A percentile compares a stretch with the other conserved stretches of the same genome.
These are phyloP conservation scores for Trypoxylon attenuatum DNA, from an alignment of 2,888 invertebrate species.

Conservation along the genomic window DNA sequence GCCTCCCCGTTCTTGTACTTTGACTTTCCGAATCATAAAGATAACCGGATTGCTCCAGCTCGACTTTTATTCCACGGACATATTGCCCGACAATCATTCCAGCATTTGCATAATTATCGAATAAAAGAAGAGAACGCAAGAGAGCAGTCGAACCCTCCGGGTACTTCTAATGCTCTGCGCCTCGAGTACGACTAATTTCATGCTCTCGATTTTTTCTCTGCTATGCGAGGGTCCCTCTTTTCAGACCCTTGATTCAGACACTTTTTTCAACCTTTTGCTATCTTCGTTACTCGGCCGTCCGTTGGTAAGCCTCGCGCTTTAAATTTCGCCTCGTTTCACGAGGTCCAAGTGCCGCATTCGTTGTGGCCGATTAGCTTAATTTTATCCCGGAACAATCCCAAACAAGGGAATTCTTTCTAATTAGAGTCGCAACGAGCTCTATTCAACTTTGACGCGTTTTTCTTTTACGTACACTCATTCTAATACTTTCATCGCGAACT, in stretches of 20 bases:
- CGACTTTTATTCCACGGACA: constrained; percentile 72
- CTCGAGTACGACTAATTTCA: constrained; percentile 65
- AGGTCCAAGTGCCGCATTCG: constrained; percentile 33
- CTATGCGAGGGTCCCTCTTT: constrained; percentile 19
- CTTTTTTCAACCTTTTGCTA: not conserved
- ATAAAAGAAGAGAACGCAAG: constrained; percentile 62
- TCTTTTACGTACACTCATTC: constrained; percentile 49
- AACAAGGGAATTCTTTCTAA: constrained; percentile 61
- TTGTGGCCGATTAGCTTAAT: constrained; percentile 57
- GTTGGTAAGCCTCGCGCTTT: not conserved
- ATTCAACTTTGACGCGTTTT: constrained; percentile 4
- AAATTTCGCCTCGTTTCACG: not conserved
- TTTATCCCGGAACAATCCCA: constrained; percentile 24
- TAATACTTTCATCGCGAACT: not conserved
- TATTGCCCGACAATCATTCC: constrained; percentile 74
- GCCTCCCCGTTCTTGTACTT: constrained; percentile 28
- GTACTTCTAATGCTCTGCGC: constrained; percentile 47
- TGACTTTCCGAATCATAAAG: constrained; percentile 69
- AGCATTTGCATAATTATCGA: constrained; percentile 74
- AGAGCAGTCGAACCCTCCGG: constrained; percentile 34
- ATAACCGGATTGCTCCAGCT: constrained; percentile 71
- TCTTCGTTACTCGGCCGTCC: not conserved
- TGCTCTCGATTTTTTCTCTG: constrained; percentile 56
- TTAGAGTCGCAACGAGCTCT: constrained; percentile 63
- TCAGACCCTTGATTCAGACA: not conserved